Evolutionary conservation across 2,797 vertebrate species (phyloP).

Genomic region (Pogoniulus pusillus): DNA sequence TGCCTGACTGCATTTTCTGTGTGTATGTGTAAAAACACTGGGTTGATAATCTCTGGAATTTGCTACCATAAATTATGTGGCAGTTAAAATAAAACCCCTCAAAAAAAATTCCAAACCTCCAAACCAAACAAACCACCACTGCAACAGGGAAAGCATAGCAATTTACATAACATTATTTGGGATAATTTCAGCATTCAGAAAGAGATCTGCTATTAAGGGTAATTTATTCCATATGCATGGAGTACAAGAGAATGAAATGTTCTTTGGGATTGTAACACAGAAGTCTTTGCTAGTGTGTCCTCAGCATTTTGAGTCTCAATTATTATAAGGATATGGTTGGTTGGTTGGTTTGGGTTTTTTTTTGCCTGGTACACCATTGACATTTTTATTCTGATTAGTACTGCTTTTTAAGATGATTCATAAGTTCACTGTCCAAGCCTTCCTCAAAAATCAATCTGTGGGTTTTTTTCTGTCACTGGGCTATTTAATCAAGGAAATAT

Average conservation of each 20-base stretch:
- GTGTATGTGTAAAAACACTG: not conserved
- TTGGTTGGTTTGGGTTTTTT: not conserved
- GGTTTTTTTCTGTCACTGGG: conserved; percentile 52
- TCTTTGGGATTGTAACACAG: not conserved
- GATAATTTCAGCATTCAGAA: not conserved
- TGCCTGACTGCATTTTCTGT: not conserved
- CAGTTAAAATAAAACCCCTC: not conserved
- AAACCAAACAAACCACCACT: not conserved
- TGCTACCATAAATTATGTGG: not conserved
- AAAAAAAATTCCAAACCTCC: no score
- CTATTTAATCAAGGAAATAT: conserved; percentile 52
- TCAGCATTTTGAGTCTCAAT: not conserved
- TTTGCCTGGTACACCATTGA: not conserved
- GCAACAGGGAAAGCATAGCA: not conserved
- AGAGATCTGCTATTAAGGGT: not conserved
- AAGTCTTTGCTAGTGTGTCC: not conserved
- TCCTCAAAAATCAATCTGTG: conserved; percentile 62
- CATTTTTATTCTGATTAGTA: conserved; percentile 41
- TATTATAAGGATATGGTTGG: not conserved
- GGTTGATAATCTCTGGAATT: not conserved
- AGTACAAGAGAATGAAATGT: not conserved
- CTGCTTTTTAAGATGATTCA: conserved; percentile 21
- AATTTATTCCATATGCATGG: not conserved
- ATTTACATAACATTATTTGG: not conserved
- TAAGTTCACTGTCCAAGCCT: conserved; percentile 9